Evolutionary conservation across 2,113 vertebrate species (phyloP), one percentile per base, ranked within the genome.

Genomic region (Oxyruncus cristatus): DNA sequence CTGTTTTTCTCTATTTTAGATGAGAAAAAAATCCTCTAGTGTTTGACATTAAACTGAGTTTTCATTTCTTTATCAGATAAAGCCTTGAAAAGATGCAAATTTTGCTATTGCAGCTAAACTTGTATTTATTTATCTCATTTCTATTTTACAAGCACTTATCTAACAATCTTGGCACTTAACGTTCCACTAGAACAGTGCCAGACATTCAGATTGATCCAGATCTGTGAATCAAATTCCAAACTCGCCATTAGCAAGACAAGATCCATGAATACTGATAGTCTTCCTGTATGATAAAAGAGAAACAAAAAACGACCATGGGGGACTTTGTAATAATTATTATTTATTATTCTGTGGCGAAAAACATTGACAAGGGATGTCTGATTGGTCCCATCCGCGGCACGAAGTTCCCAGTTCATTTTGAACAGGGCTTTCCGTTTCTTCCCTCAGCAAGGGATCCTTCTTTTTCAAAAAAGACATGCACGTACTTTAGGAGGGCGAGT

Each of bases 111-210:
- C 10, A 81, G 28, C 17, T 50, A 27, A 77, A 68, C 21, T 18
- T 46, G 5, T 16, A 35, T 59, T 83, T 85, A 65, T 96, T 93
- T 95, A 44, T 89, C 93, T 94, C 8, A 30, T 83, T 89, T 90
- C 27, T 70, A 55, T 74, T 90, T 89, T 86, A 61, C 33, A 71
- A 80, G 11, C 27, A 39, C 5, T 83, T 86, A 94, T 71, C 53
- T 67, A 77, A 32, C 55, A 61, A 68, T 88, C 68, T 86, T 83
- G n/a, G 21, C 27, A 75, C 12, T 53, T 78, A 66, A 42, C 11
- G 9, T 75, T 85, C 68, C 41, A 42, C 78, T 53, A 77, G 74
- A 90, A 81, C 14, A 42, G 37, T 49, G 37, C 58, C 59, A 95
- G 77, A 88, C 88, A 81, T 66, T 92, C 65, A 78, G 30, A 62